Conservation (phyloP, 2,113 vertebrate genomes). For the Eurystomus gularis region DNA sequence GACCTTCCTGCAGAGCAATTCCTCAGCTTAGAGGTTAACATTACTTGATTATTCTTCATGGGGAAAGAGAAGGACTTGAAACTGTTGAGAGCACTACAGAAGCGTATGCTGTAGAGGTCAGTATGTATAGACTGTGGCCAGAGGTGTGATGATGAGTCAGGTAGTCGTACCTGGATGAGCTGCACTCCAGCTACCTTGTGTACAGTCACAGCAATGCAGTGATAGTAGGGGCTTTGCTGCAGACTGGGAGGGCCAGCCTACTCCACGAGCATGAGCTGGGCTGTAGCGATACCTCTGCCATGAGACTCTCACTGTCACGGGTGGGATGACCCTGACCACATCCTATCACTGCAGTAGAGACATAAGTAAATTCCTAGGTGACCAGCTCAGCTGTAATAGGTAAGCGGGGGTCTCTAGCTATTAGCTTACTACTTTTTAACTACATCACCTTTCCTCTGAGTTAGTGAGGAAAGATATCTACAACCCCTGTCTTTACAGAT, state of each 20-base stretch:
- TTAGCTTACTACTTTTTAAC: not conserved
- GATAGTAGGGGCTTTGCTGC: not conserved
- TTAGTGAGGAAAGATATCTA: not conserved
- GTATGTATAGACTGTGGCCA: not conserved
- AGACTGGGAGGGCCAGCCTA: not conserved
- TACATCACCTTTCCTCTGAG: not conserved
- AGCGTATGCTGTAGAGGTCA: not conserved
- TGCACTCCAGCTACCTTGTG: not conserved
- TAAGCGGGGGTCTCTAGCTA: not conserved
- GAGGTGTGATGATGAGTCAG: not conserved
- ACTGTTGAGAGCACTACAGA: not conserved
- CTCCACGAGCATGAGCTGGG: rapidly evolving
- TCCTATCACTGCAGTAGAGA: not conserved
- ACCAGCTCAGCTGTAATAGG: not conserved
- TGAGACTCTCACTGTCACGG: not conserved
- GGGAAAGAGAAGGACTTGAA: not conserved
- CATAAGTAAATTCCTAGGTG: not conserved
- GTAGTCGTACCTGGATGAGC: not conserved
- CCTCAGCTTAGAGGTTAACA: not conserved
- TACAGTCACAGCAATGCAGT: not conserved
- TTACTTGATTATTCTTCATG: not conserved
- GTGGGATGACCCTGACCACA: not conserved
- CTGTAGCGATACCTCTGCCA: not conserved
- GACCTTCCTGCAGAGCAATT: not conserved
- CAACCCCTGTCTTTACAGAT: not conserved